Conservation (phyloP, 2,888 invertebrate species). For the Chironomus riparius region DNA sequence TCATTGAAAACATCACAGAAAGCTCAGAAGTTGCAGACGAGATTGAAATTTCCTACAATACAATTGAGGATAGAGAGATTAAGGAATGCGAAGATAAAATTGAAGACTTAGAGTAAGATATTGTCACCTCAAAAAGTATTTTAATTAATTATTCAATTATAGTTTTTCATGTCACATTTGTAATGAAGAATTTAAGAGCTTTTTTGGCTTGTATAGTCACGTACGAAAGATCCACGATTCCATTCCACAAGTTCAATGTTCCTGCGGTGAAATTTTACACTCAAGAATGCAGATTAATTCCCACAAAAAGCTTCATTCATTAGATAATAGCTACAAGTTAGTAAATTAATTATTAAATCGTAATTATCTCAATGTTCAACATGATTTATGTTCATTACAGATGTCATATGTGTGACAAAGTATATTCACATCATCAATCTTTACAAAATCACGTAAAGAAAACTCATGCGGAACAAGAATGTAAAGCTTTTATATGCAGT, state of each 20-base stretch:
- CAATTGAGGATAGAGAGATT: background rate
- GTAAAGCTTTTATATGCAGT: slow-evolving; percentile 26
- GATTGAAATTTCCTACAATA: background rate
- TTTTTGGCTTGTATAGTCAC: background rate
- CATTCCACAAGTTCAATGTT: background rate
- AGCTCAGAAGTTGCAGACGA: background rate
- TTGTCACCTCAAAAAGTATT: background rate
- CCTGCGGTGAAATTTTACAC: background rate
- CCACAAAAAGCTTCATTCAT: background rate
- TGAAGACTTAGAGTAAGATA: background rate
- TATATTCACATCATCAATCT: slow-evolving; percentile 22
- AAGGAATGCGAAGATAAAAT: background rate
- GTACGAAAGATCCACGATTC: background rate
- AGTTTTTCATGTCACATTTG: slow-evolving; percentile 6
- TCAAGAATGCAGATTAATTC: background rate
- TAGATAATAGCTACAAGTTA: background rate
- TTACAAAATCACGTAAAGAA: slow-evolving; percentile 27
- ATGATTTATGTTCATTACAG: background rate
- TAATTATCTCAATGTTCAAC: background rate
- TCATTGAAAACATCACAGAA: background rate
- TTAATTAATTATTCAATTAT: background rate
- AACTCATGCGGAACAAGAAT: slow-evolving; percentile 20
- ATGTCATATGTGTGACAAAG: slow-evolving; percentile 28
- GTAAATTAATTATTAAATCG: background rate
- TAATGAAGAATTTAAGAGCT: background rate